These are phyloP conservation scores for Ganaspis brasiliensis DNA, from an alignment of 2,888 invertebrate species.

Conservation along the genomic window DNA sequence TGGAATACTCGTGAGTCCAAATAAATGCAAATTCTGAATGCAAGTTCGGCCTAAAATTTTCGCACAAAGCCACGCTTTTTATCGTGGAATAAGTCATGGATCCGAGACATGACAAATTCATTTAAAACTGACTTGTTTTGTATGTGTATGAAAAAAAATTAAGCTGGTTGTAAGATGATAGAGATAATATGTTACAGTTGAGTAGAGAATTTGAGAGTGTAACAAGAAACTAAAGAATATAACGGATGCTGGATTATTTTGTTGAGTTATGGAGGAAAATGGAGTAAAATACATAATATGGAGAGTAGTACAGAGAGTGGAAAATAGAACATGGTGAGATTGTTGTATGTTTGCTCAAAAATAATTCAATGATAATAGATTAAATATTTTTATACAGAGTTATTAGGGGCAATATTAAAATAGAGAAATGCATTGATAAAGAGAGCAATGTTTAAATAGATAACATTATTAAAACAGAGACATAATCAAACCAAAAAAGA, in stretches of 20 bases:
- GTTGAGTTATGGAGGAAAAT: constrained; percentile 60
- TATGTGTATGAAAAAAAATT: constrained; percentile 10
- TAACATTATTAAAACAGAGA: constrained; percentile 20
- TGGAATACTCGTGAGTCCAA: too few species aligned
- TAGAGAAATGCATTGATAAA: constrained; percentile 59
- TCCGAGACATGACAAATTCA: constrained; percentile 76
- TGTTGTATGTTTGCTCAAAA: constrained; percentile 61
- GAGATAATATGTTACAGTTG: constrained; percentile 37
- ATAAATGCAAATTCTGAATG: too few species aligned
- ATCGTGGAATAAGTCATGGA: constrained; percentile 45
- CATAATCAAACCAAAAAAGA: constrained; percentile 58
- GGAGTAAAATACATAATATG: constrained; percentile 47
- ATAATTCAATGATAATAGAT: constrained; percentile 51
- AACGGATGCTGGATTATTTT: constrained; percentile 52
- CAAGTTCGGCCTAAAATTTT: too few species aligned
- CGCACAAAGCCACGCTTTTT: constrained; percentile 17
- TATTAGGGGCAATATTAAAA: constrained; percentile 52
- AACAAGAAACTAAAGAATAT: constrained; percentile 53
- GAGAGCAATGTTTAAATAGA: constrained; percentile 49
- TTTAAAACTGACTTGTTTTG: constrained; percentile 72
- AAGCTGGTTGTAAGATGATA: constrained; percentile 26
- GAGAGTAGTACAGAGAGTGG: constrained; percentile 47
- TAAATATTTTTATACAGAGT: constrained; percentile 70
- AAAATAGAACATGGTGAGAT: constrained; percentile 41
- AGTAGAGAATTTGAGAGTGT: constrained; percentile 50